Evolutionary conservation across 2,113 vertebrate species (phyloP).

Genomic region (Mesitornis unicolor): DNA sequence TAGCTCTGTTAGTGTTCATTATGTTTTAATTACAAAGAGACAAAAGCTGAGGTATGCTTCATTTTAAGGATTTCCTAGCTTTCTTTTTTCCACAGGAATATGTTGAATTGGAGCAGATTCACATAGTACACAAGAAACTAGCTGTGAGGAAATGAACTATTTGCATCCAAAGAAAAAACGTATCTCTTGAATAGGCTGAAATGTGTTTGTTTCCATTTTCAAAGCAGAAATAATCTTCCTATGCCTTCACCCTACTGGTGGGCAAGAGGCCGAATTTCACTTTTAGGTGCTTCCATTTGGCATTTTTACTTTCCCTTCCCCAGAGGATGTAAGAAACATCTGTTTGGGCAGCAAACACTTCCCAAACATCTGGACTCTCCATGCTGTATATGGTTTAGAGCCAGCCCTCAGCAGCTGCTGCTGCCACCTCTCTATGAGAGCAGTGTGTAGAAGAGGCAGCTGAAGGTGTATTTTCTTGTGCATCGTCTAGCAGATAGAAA

Average conservation of each 20-base stretch:
- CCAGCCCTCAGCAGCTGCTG: neutral
- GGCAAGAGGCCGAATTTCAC: neutral
- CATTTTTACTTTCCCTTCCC: neutral
- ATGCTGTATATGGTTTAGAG: accelerated
- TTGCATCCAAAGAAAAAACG: neutral
- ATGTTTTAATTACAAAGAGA: neutral
- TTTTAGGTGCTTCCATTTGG: neutral
- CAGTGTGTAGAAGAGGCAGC: neutral
- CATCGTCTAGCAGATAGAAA: neutral
- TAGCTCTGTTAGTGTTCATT: neutral
- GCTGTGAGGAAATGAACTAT: neutral
- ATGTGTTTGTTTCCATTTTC: neutral
- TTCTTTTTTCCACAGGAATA: neutral
- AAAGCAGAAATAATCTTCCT: neutral
- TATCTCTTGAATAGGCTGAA: neutral
- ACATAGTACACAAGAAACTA: neutral
- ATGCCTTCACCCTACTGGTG: neutral
- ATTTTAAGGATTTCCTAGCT: neutral
- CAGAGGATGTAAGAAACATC: neutral
- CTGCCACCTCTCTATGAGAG: neutral
- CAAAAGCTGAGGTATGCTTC: neutral
- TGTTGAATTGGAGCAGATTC: neutral
- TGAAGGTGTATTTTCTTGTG: neutral
- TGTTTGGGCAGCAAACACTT: neutral
- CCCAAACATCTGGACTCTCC: neutral